phyloP scores from a whole-genome alignment of 2,888 invertebrate genomes.

The Netelia virgata region DNA sequence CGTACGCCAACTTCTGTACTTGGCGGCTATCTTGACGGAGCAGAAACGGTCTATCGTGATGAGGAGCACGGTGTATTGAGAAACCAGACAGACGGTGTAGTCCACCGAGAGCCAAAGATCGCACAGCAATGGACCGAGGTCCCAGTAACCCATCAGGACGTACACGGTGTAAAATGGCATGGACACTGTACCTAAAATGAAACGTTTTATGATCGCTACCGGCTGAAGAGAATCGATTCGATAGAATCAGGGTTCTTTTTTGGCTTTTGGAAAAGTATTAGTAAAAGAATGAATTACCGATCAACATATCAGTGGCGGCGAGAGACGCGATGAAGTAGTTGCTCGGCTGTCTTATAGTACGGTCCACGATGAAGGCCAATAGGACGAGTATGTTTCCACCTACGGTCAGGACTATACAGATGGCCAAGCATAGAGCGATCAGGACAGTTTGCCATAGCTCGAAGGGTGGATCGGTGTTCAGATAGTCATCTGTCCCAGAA shows the following conservation, averaged over 20 bases:
- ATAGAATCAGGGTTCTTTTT: not conserved
- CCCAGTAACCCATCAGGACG: slow-evolving; percentile 98
- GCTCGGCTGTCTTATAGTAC: slow-evolving; percentile 97
- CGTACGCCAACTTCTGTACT: slow-evolving; percentile 98
- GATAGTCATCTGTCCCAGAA: slow-evolving; percentile 84
- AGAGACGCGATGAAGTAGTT: slow-evolving; percentile 99
- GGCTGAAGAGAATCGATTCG: not conserved
- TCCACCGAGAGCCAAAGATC: slow-evolving; percentile 99
- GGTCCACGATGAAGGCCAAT: slow-evolving; percentile 96
- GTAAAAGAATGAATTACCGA: slow-evolving; percentile 88
- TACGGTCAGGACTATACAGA: slow-evolving; percentile 96
- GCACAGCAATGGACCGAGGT: slow-evolving; percentile 97
- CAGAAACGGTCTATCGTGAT: slow-evolving; percentile 99
- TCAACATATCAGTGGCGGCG: slow-evolving; percentile 98
- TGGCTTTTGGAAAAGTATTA: not conserved
- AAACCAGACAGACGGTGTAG: slow-evolving; percentile 99
- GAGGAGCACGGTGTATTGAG: slow-evolving; percentile 99
- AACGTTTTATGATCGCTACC: too few species aligned
- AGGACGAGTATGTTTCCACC: slow-evolving; percentile 98
- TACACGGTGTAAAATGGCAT: slow-evolving; percentile 99
- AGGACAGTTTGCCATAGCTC: slow-evolving; percentile 95
- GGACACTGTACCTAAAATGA: slow-evolving; percentile 93
- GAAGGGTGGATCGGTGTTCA: slow-evolving; percentile 90
- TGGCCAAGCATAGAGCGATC: slow-evolving; percentile 94
- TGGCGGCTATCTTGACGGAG: slow-evolving; percentile 99